Evolutionary conservation across 2,797 vertebrate species (phyloP), one percentile per base, ranked within the genome.

Genomic region (Acipenser transmontanus): DNA sequence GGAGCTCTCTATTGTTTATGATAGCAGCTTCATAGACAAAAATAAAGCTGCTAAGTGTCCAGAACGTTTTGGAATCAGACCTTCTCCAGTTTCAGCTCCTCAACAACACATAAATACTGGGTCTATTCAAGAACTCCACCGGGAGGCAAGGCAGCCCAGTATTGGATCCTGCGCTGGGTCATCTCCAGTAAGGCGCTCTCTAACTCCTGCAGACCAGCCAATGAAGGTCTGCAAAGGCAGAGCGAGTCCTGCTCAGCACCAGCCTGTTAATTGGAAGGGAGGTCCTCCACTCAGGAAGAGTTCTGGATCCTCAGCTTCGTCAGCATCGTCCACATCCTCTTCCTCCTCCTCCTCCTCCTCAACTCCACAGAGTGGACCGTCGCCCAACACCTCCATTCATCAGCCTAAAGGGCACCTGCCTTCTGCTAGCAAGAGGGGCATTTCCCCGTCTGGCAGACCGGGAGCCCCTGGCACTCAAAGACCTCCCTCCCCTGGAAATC

Each of bases 1-100:
- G 1, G 97, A 99, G 70, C 91, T 99, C 34, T 99, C 97, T 0
- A 81, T 99, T 75, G 85, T 99, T 69, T 85, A 95, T 59, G 93
- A 98, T 71, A 77, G 85, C 70, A 93, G 86, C 77, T 92, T 92
- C 51, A 8, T 71, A 61, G 88, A 89, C 57, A 74, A 82, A 14
- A 86, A 68, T 68, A 72, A 77, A 59, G 73, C 72, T n/a, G 7
- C 7, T 34, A 3, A 34, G 34, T 34, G 34, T 0, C 54, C 76
- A 48, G 81, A 77, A 13, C 69, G 81, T 7, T 0, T 69, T 17
- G 75, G 74, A 52, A 56, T 69, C 67, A 80, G 76, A 74, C 70
- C 70, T 66, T 8, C 72, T 67, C 80, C 79, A 60, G 63, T 69
- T 13, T 62, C 6, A 1, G 50, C 64, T 50, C 73, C 65, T 50